Evolutionary conservation across 1,140 invertebrate species (phyloP).

Genomic region (Heliconius hewitsoni): DNA sequence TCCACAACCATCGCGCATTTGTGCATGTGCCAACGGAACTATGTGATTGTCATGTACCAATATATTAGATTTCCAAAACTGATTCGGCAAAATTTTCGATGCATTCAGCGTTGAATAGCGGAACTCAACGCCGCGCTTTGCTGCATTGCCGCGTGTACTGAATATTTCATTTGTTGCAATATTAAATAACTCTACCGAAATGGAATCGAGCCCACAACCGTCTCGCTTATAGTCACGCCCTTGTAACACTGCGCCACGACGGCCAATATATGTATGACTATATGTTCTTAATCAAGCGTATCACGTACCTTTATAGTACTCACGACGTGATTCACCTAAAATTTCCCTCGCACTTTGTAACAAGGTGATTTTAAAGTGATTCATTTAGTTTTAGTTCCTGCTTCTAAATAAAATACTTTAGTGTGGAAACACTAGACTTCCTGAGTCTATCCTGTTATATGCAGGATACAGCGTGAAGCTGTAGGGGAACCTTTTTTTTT

Average conservation of each 20-base stretch:
- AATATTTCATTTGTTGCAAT: too few relatives aligned
- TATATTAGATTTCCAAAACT: too few relatives aligned
- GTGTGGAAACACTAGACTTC: neutral
- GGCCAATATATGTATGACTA: neutral
- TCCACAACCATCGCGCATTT: neutral
- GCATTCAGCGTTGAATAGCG: too few relatives aligned
- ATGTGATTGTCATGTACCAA: neutral
- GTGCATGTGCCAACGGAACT: neutral
- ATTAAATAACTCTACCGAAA: too few relatives aligned
- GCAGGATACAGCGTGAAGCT: too few relatives aligned
- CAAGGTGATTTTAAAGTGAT: slow-evolving; percentile 28
- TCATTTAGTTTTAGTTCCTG: slow-evolving; percentile 12
- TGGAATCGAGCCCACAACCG: too few relatives aligned
- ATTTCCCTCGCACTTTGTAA: neutral
- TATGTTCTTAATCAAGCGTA: slow-evolving; percentile 4
- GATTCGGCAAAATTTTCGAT: too few relatives aligned
- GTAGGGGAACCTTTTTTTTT: too few relatives aligned
- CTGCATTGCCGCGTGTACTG: too few relatives aligned
- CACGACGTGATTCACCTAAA: slow-evolving; percentile 20
- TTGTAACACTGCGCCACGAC: too few relatives aligned
- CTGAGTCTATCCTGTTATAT: neutral
- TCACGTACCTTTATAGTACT: slow-evolving; percentile 23
- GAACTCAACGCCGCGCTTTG: too few relatives aligned
- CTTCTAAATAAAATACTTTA: neutral
- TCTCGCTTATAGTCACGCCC: too few relatives aligned